Evolutionary conservation across 2,797 vertebrate species (phyloP), one percentile per base, ranked within the genome.

Genomic region (Chrysocyon brachyurus): DNA sequence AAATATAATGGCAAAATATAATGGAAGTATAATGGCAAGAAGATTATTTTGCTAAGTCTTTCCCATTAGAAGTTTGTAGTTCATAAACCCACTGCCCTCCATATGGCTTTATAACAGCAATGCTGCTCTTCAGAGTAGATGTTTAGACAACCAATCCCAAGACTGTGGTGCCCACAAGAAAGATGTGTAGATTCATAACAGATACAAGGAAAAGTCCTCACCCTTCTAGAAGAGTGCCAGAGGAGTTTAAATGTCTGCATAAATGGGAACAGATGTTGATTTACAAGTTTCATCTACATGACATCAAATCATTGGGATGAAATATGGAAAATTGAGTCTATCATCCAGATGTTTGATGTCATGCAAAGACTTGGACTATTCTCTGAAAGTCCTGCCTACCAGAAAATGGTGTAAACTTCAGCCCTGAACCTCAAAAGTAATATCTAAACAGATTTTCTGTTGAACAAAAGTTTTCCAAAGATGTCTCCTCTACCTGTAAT

Each of bases 211-310:
- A 52, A 91, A 92, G 84, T 72, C 59, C 54, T 96, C 31, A 40
- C 66, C 56, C 87, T 94, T 93, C 49, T 31, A 86, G 59, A 64
- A 91, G 28, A 59, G 12, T 91, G 70, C 61, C 91, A 93, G 64
- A 73, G 83, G 19, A 93, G 57, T 96, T 91, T 92, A 56, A 96
- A 94, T 72, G 46, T 79, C 97, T 95, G 33, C 46, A 57, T 84
- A 97, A 96, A 89, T 54, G 63, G 91, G 78, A 96, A 95, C 88
- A 93, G 95, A 96, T 95, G 95, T 54, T 93, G 61, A 97, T 96
- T 94, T 95, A 78, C 26, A 94, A 97, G 79, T 93, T 97, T 83
- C 95, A 93, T 95, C 78, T 87, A 86, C 12, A 77, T 70, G 68
- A 94, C 87, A 95, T 83, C 89, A 95, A 96, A 93, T 94, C 61